Conservation (phyloP, 2,888 invertebrate species). For the Fragum whitleyi region DNA sequence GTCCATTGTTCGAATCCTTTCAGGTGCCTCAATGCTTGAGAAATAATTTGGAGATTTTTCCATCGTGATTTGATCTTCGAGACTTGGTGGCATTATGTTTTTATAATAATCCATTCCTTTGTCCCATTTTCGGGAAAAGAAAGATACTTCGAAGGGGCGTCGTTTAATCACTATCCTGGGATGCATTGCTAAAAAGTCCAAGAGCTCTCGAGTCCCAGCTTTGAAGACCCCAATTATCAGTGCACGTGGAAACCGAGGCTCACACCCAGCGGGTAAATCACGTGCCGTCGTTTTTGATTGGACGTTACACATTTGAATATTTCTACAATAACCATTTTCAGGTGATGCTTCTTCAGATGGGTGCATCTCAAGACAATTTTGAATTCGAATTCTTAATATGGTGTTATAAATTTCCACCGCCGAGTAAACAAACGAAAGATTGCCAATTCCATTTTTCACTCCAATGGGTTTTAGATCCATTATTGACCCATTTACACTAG, state of each 20-base stretch:
- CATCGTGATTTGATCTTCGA: slow-evolving; percentile 1
- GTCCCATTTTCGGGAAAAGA: not conserved
- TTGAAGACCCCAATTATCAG: not conserved
- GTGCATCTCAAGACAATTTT: too few relatives aligned
- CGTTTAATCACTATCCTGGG: not conserved
- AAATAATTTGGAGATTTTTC: slow-evolving; percentile 7
- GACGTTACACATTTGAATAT: too few relatives aligned
- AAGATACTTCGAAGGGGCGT: not conserved
- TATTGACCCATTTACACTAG: too few relatives aligned
- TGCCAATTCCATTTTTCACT: too few relatives aligned
- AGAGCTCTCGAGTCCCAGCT: not conserved
- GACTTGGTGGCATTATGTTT: not conserved
- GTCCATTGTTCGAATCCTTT: too few relatives aligned
- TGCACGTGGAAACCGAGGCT: not conserved
- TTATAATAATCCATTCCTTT: not conserved
- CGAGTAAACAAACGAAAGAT: too few relatives aligned
- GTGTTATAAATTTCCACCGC: too few relatives aligned
- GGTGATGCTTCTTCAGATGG: too few relatives aligned
- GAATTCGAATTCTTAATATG: too few relatives aligned
- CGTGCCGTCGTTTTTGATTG: not conserved
- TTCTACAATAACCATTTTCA: too few relatives aligned
- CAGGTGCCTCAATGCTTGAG: not conserved
- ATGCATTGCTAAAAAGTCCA: slow-evolving; percentile 2
- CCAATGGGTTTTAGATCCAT: too few relatives aligned
- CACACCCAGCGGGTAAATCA: not conserved